Percentiles rank a stretch among this genome's conserved stretches.
phyloP scores from a whole-genome alignment of 35 echinoderm and acorn worm species.

The Patiria miniata region DNA sequence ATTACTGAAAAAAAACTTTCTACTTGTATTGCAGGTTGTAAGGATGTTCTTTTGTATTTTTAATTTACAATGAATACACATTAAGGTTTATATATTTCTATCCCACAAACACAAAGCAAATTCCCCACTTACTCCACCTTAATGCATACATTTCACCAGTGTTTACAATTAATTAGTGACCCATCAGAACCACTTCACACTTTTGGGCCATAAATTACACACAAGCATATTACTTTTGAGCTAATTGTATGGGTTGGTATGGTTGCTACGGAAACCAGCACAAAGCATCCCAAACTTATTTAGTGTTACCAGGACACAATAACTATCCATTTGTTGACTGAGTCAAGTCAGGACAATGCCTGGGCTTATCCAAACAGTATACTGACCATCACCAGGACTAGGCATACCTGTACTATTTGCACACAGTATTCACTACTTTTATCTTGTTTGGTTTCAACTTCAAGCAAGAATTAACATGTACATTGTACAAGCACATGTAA shows the following conservation, averaged over 20 bases:
- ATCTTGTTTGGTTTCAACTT: not conserved
- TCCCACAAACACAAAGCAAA: no score
- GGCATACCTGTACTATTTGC: not conserved
- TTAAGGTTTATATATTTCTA: no score
- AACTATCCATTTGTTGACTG: not conserved
- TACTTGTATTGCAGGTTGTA: no score
- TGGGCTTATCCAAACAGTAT: no score
- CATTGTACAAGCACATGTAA: no score
- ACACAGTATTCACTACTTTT: not conserved
- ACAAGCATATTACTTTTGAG: no score
- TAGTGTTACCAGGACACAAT: conserved; percentile 1
- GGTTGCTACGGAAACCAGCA: not conserved
- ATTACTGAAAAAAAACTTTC: no score
- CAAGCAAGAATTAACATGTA: not conserved
- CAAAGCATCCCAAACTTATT: not conserved
- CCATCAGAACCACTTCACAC: not conserved
- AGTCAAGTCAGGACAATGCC: not conserved
- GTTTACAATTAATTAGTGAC: no score
- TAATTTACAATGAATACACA: no score
- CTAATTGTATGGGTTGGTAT: not conserved
- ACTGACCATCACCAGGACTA: not conserved
- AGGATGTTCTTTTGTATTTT: no score
- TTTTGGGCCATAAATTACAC: not conserved
- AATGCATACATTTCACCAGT: no score
- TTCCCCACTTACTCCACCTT: no score